Evolutionary conservation across 2,888 invertebrate species (phyloP), one percentile per base, ranked within the genome.

Genomic region (Drosophila recens): DNA sequence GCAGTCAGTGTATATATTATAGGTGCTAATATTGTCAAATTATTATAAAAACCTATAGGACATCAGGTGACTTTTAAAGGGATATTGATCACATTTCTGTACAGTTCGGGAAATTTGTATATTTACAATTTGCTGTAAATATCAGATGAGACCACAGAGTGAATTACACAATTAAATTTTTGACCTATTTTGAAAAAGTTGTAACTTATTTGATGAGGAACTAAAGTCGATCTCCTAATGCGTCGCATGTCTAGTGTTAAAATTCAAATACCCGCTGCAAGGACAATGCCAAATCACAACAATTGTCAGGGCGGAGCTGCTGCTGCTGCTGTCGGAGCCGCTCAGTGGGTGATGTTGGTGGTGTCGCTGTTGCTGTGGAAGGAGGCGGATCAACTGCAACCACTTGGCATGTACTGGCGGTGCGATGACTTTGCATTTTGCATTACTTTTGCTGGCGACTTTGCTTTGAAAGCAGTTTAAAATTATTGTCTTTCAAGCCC

Each of bases 391-490:
- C 65, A 66, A 61, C 70, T 75, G 76, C 83, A 77, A 67, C 74
- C 77, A 65, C 71, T 67, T 51, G 58, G 64, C 13, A 46, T 64
- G 68, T 43, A 46, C 33, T n/a, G 57, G 61, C 67, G 58, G 65
- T 69, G 89, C 87, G 81, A 87, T 89, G 83, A 84, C 87, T 89
- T 87, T 87, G 89, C 89, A 85, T 85, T 89, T 87, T 76, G 85
- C 89, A 85, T 85, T 89, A 87, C 82, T 87, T 84, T 88, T 89
- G 67, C 84, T 73, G 79, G 79, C 79, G 75, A 79, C 76, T 79
- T 79, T 76, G 78, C 80, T 80, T 77, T 72, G 59, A 79, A 87
- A 84, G 89, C 87, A 89, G 84, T 85, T 89, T 87, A 72, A 72
- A 85, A 89, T 89, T 89, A 79, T 80, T 79, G 79, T 80, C 77